Percentiles rank a stretch among this genome's conserved stretches.
Conservation (phyloP, 1,140 invertebrate genomes). For the Notospermus geniculatus region DNA sequence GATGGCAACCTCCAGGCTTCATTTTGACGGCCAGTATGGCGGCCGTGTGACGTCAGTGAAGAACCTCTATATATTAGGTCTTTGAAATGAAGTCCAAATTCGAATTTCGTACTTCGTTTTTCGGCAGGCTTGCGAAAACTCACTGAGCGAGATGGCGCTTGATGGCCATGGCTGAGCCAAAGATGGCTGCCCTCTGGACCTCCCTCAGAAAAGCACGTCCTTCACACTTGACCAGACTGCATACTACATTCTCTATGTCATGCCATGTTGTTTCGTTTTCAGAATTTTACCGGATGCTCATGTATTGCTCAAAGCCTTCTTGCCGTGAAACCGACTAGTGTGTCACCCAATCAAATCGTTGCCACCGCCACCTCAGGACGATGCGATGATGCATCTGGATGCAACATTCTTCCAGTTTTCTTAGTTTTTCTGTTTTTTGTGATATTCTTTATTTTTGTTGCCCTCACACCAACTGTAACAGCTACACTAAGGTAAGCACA, state of each 20-base stretch:
- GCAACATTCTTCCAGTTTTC: constrained; percentile 67
- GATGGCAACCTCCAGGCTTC: too few species aligned
- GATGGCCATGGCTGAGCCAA: too few species aligned
- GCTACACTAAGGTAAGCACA: constrained; percentile 68
- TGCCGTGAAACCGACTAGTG: constrained; percentile 17
- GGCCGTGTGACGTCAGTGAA: too few species aligned
- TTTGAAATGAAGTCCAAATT: too few species aligned
- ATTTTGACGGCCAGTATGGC: too few species aligned
- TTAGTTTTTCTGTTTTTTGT: constrained; percentile 65
- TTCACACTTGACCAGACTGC: neutral
- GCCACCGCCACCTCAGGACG: constrained; percentile 63
- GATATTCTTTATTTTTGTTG: constrained; percentile 73
- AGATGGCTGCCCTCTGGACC: too few species aligned
- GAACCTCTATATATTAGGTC: too few species aligned
- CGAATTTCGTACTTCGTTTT: too few species aligned
- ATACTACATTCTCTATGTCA: neutral
- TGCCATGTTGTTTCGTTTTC: neutral
- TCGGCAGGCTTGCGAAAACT: too few species aligned
- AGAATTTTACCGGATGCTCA: constrained; percentile 11
- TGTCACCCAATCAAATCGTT: neutral
- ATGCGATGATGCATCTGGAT: constrained; percentile 62
- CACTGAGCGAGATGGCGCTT: too few species aligned
- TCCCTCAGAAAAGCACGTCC: constrained; percentile 13
- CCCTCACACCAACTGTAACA: constrained; percentile 74
- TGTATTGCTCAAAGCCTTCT: constrained; percentile 23